Evolutionary conservation across 2,888 invertebrate genomes (phyloP).

Genomic region (Aricia artaxerxes): DNA sequence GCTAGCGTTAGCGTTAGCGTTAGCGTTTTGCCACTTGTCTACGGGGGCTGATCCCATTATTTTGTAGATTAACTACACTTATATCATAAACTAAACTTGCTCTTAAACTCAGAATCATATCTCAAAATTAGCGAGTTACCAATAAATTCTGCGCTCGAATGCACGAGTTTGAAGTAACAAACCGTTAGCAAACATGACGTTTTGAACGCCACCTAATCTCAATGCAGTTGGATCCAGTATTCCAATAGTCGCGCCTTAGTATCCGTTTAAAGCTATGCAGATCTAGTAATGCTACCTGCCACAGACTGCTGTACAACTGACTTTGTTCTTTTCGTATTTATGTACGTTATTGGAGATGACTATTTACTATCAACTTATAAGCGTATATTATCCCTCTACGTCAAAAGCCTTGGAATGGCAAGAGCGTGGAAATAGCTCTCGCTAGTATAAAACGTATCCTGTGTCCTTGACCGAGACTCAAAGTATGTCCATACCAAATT

Average conservation of each 20-base stretch:
- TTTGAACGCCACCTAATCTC: constrained; percentile 16
- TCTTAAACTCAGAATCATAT: neutral
- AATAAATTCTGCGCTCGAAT: neutral
- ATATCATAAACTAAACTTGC: neutral
- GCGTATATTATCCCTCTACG: too few relatives aligned
- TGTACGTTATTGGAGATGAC: too few relatives aligned
- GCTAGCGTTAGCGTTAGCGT: too few relatives aligned
- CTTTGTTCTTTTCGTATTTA: neutral
- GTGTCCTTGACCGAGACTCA: too few relatives aligned
- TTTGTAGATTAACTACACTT: neutral
- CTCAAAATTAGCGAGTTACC: neutral
- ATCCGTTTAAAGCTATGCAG: constrained; percentile 15
- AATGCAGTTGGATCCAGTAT: constrained; percentile 6
- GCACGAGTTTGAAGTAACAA: neutral
- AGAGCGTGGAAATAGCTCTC: too few relatives aligned
- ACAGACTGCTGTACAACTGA: neutral
- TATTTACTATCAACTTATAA: too few relatives aligned
- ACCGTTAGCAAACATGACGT: neutral
- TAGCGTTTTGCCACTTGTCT: too few relatives aligned
- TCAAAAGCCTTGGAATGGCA: too few relatives aligned
- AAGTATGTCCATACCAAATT: too few relatives aligned
- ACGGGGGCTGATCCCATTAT: neutral
- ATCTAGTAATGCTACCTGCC: neutral
- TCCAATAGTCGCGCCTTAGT: neutral
- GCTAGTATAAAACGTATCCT: too few relatives aligned